Evolutionary conservation across 2,888 invertebrate species (phyloP).

Genomic region (Bibio marci): DNA sequence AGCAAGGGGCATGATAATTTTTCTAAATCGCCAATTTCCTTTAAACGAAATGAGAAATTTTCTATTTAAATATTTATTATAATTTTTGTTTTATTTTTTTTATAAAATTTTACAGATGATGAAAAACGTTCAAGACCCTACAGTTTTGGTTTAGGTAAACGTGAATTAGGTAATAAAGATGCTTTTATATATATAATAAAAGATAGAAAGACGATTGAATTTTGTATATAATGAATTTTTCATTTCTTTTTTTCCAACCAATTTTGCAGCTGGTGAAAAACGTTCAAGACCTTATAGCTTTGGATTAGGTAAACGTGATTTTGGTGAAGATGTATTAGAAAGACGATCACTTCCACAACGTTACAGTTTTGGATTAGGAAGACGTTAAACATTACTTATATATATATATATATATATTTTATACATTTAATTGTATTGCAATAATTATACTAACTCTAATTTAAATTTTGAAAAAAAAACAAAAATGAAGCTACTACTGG

Average conservation of each 20-base stretch:
- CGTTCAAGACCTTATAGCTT: conserved; percentile 46
- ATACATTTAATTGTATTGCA: no score
- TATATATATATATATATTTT: no score
- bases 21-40: no score
- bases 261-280: conserved; percentile 19
- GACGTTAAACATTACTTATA: conserved; percentile 19
- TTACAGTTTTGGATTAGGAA: conserved; percentile 40
- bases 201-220: conserved; percentile 14
- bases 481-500: no score
- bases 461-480: no score
- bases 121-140: conserved; percentile 41
- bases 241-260: background rate
- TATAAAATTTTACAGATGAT: background rate
- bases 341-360: conserved; percentile 13
- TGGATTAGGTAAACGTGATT: conserved; percentile 44
- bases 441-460: no score
- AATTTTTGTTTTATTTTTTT: background rate
- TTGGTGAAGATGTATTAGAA: background rate
- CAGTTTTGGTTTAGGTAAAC: conserved; percentile 50
- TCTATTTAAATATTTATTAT: no score
- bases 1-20: no score
- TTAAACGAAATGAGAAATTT: no score
- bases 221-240: background rate
- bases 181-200: background rate
- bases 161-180: conserved; percentile 19